These are phyloP conservation scores for Merodon equestris DNA, from an alignment of 2,888 invertebrate genomes.

Conservation along the genomic window DNA sequence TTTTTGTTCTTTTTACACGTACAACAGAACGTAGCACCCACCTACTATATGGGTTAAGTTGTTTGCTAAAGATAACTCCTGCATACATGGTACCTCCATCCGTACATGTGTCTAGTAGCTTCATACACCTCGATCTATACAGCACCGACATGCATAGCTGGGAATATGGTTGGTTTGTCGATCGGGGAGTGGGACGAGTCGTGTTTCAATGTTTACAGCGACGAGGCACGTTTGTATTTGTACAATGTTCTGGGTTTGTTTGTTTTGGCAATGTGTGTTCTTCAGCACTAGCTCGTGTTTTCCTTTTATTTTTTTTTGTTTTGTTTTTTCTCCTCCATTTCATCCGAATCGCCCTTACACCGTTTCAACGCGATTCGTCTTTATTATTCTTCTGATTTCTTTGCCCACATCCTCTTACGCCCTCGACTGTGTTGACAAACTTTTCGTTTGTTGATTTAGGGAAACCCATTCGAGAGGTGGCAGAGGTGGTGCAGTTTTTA, in stretches of 20 bases:
- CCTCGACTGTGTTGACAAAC: constrained; percentile 50
- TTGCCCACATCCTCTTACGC: constrained; percentile 5
- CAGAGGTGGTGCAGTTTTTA: constrained; percentile 21
- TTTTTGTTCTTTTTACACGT: too few relatives aligned
- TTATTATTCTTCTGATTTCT: background rate
- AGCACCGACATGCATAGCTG: background rate
- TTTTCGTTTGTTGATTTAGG: constrained; percentile 47
- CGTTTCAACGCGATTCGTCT: too few relatives aligned
- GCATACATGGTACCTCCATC: constrained; percentile 18
- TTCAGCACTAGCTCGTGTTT: constrained; percentile 51
- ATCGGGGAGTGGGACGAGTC: constrained; percentile 7
- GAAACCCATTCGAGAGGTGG: constrained; percentile 37
- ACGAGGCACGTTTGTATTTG: constrained; percentile 58
- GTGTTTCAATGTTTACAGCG: constrained; percentile 49
- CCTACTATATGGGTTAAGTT: constrained; percentile 56
- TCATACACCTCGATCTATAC: background rate
- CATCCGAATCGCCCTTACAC: background rate
- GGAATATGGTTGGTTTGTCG: too few relatives aligned
- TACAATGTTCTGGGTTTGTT: constrained; percentile 55
- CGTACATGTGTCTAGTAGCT: background rate
- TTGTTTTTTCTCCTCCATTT: constrained; percentile 1
- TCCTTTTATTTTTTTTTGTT: constrained; percentile 29
- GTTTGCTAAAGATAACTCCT: constrained; percentile 65
- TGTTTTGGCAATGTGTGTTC: constrained; percentile 61
- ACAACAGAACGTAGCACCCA: too few relatives aligned